Evolutionary conservation across 2,113 vertebrate genomes (phyloP).

Genomic region (Nettapus auritus): DNA sequence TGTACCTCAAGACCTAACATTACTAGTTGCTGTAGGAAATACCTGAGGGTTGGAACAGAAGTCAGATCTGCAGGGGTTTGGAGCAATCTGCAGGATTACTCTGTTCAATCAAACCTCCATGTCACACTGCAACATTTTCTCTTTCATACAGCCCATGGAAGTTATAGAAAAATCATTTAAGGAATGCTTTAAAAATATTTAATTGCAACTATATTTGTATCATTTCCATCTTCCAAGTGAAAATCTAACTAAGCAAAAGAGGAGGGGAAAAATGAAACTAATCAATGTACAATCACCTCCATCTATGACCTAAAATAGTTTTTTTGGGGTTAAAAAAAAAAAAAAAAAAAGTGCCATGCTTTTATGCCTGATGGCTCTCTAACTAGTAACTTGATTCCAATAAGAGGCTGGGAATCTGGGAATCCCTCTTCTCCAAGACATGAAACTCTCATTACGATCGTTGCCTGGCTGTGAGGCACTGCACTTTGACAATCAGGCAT

Average conservation of each 20-base stretch:
- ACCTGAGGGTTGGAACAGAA: neutral
- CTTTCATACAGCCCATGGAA: neutral
- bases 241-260: neutral
- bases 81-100: conserved; percentile 21
- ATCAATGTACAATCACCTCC: neutral
- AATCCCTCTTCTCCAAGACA: conserved; percentile 25
- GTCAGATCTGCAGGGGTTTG: conserved; percentile 25
- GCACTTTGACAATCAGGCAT: neutral
- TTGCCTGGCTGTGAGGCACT: neutral
- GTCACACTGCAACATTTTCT: neutral
- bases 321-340: conserved; percentile 8
- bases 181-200: neutral
- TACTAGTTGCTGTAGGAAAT: neutral
- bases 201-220: neutral
- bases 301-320: neutral
- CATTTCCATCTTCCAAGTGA: neutral
- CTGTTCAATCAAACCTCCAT: neutral
- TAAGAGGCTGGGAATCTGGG: neutral
- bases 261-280: neutral
- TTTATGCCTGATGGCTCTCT: neutral
- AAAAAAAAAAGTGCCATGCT: neutral
- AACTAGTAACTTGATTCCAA: conserved; percentile 36
- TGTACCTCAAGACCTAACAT: neutral
- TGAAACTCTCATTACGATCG: conserved; percentile 38
- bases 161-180: neutral